phyloP scores from a whole-genome alignment of 2,113 vertebrate species.

The Andinoacara biseriatus region DNA sequence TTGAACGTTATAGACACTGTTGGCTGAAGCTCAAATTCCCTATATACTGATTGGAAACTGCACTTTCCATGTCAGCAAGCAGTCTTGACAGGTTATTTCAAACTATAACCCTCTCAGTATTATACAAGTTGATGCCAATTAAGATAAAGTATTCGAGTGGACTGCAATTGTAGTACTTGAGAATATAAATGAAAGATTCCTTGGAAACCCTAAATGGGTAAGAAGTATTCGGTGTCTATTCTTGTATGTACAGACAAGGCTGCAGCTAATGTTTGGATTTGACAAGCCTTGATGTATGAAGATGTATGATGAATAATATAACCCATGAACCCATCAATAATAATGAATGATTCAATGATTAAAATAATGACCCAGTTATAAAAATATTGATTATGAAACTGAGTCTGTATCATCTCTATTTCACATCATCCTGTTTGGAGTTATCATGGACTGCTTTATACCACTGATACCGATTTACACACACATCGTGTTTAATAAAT shows the following conservation, averaged over 20 bases:
- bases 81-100: background rate
- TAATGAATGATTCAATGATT: background rate
- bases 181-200: background rate
- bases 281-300: background rate
- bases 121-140: background rate
- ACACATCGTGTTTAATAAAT: background rate
- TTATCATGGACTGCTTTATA: background rate
- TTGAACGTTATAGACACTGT: background rate
- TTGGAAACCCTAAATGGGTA: background rate
- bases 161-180: background rate
- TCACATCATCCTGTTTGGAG: background rate
- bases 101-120: background rate
- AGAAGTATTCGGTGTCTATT: background rate
- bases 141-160: background rate
- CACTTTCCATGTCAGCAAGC: background rate
- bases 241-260: background rate
- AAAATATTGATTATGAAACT: background rate
- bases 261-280: background rate
- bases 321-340: background rate
- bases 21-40: background rate
- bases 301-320: rapidly evolving
- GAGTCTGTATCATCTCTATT: background rate
- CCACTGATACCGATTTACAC: background rate
- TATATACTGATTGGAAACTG: background rate
- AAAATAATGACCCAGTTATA: background rate